Evolutionary conservation across 2,888 invertebrate genomes (phyloP), one percentile per base, ranked within the genome.

Genomic region (Ypsolopha scabrella): DNA sequence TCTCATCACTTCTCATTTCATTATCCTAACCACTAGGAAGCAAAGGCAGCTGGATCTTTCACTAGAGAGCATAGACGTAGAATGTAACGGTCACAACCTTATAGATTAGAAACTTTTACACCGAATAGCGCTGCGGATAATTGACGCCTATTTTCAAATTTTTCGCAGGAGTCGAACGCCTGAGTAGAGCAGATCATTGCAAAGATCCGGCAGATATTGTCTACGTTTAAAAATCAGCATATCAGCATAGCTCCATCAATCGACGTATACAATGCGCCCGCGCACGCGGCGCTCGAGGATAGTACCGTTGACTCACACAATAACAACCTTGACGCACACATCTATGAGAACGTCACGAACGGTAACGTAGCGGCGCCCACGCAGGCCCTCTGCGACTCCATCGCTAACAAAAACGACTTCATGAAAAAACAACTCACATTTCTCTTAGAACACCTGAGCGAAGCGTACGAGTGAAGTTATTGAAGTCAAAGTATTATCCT

Each of bases 111-210:
- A 6, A 35, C 36, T 24, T 14, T 36, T 43, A 50, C 35, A 13
- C 11, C 59, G 62, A 62, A 67, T 58, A 62, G 68, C 64, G 64
- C 71, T 60, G 65, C 72, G 72, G 66, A 70, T 69, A 69, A 71
- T 63, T 78, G 75, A 74, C 65, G 69, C 64, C 61, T 70, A 68
- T 75, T 83, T 80, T 77, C 63, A 73, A 80, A 80, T 80, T 72
- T 80, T 78, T 88, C 88, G 65, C 85, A 92, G 92, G 93, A 94
- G 88, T 94, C 94, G 85, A 94, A 94, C 89, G 94, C 94, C 93
- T 94, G 93, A 93, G 93, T 93, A 89, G 92, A 92, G 90, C 92
- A 92, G 92, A 92, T 93, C 90, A 91, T 92, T 91, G 91, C 91
- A 90, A 92, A 91, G 89, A 92, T 92, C 90, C 91, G 92, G 87